Evolutionary conservation across 1,140 invertebrate genomes (phyloP), one percentile per base, ranked within the genome.

Genomic region (Neuroterus valhalla): DNA sequence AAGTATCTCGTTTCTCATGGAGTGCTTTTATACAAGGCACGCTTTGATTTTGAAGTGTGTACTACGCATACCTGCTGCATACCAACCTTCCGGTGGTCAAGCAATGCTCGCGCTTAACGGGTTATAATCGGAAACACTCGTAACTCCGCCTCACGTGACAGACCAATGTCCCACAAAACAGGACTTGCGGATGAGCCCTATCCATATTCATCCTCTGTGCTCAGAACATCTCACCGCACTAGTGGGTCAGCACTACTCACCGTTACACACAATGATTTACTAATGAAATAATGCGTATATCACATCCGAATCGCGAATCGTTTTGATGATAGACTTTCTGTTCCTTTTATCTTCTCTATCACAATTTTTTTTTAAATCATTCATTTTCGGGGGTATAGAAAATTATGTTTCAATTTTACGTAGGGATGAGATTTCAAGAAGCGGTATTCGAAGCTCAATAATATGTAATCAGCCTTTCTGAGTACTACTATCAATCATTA

Each of bases 141-240:
- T 84, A 84, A 86, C 83, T 83, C 80, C 75, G 76, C 73, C 73
- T 81, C 78, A 78, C 74, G 77, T 84, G 82, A 83, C 84, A 84
- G 82, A 82, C 81, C 82, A 81, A 84, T 85, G 83, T 84, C 78
- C 84, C 78, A 83, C 85, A 84, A 85, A 86, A 77, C 71, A 70
- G 74, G 72, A 82, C 71, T 76, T 73, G 74, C 75, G 76, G 78
- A 81, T 80, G 77, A 86, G 75, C 82, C 81, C 80, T 81, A 86
- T 87, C 84, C 85, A 87, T 87, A 86, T 87, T 87, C 86, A 87
- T 81, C 82, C 55, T 38, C 55, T 62, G 55, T 26, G 55, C 55
- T 62, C 55, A 62, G 55, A 62, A 38, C 55, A 62, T 26, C 55
- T 62, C 55, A 31, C 55, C 55, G 55, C 55, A 31, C 55, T 62